Evolutionary conservation across 1,140 invertebrate genomes (phyloP), one percentile per base, ranked within the genome.

Genomic region (Procambarus clarkii): DNA sequence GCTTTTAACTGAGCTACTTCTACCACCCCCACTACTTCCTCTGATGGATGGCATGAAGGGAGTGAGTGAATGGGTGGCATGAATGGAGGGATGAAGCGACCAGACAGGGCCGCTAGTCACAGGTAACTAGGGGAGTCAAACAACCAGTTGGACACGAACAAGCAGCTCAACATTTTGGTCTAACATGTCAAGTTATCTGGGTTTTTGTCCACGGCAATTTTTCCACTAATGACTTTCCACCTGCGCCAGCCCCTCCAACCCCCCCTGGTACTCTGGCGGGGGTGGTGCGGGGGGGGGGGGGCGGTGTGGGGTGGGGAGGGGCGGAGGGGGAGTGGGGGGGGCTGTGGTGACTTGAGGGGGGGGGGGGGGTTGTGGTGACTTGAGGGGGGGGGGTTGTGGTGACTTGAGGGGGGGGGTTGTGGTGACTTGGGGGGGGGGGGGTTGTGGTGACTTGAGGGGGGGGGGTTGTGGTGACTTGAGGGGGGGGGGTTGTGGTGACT

Each of bases 191-290:
- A n/a, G 69, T 24, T 21, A 34, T 24, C 24, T 74, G 69, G 69
- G 69, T 74, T 74, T 34, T 74, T 74, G 24, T 24, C n/a, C 5
- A 34, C n/a, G 24, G 69, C n/a, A 5, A 74, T 74, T 74, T 34
- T n/a, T 74, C n/a, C 69, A 11, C n/a, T 74, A 74, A 74, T 74
- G 69, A 74, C 69, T 74, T 64, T 64, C 11, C 18, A 64, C 60
- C 60, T 34, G 69, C 5, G 69, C n/a, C 24, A 8, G 18, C 4
- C 60, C 60, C 21, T n/a, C n/a, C n/a, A n/a, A n/a, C n/a, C n/a
- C n/a, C n/a, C n/a, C n/a, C n/a, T n/a, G n/a, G n/a, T n/a, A n/a
- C n/a, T n/a, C n/a, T n/a, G n/a, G n/a, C n/a, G n/a, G n/a, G n/a
- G n/a, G n/a, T n/a, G n/a, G n/a, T n/a, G n/a, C n/a, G n/a, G 60